Evolutionary conservation across 2,797 vertebrate genomes (phyloP).

Genomic region (Champsocephalus gunnari): DNA sequence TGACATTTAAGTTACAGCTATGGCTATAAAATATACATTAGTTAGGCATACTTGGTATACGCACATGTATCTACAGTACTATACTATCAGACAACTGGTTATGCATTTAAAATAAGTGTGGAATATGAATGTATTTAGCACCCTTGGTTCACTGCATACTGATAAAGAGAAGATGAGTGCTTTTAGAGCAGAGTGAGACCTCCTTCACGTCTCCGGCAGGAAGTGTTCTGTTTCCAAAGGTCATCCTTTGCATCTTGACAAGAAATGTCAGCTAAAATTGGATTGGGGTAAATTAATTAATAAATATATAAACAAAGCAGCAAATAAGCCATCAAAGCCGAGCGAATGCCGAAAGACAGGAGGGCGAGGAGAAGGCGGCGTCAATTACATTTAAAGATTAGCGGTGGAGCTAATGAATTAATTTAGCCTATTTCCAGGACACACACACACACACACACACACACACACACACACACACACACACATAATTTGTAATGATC

Average conservation of each 20-base stretch:
- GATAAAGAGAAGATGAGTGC: slow-evolving; percentile 30
- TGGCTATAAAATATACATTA: not conserved
- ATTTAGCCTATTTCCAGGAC: slow-evolving; percentile 48
- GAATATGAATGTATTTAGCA: slow-evolving; percentile 6
- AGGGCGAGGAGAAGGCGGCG: slow-evolving; percentile 32
- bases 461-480: no score
- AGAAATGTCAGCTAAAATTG: slow-evolving; percentile 97
- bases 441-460: not conserved
- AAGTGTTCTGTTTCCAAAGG: slow-evolving; percentile 91
- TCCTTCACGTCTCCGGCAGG: slow-evolving; percentile 76
- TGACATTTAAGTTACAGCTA: not conserved
- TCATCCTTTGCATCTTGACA: slow-evolving; percentile 89
- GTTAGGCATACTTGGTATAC: not conserved
- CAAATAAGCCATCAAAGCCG: slow-evolving; percentile 76
- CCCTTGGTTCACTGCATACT: not conserved
- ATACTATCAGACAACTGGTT: no score
- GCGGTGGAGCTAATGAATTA: slow-evolving; percentile 63
- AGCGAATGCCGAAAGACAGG: slow-evolving; percentile 68
- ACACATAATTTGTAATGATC: no score
- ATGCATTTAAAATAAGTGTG: slow-evolving; percentile 15
- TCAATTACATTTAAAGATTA: slow-evolving; percentile 69
- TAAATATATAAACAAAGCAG: slow-evolving; percentile 82
- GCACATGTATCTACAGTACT: not conserved
- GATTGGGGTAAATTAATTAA: slow-evolving; percentile 83
- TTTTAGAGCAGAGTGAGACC: slow-evolving; percentile 57